Evolutionary conservation across 2,113 vertebrate species (phyloP).

Genomic region (Dendrocopos noguchii): DNA sequence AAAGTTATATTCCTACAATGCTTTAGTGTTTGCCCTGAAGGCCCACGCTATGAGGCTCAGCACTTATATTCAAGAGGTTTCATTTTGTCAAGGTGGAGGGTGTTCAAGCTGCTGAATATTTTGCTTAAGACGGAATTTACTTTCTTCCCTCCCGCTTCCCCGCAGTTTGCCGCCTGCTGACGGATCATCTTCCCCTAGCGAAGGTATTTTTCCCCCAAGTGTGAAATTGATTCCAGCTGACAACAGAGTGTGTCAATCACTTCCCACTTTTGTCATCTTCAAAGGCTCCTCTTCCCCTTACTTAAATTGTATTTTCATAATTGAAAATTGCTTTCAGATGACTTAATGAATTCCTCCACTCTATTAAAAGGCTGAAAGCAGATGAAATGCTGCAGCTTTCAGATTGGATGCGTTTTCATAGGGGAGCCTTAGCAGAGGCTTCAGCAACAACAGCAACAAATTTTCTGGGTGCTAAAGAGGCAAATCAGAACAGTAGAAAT

Average conservation of each 20-base stretch:
- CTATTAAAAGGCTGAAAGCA: constrained; percentile 34
- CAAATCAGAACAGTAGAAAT: constrained; percentile 14
- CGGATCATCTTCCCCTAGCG: constrained; percentile 23
- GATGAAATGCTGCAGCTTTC: constrained; percentile 42
- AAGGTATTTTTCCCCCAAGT: constrained; percentile 58
- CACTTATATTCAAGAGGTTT: not conserved
- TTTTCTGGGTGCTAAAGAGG: constrained; percentile 10
- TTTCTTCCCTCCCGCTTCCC: not conserved
- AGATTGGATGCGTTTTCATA: constrained; percentile 35
- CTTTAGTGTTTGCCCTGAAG: not conserved
- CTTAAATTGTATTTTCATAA: constrained; percentile 71
- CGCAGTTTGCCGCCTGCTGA: constrained; percentile 41
- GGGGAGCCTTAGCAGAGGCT: constrained; percentile 19
- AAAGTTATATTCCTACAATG: not conserved
- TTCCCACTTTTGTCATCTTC: constrained; percentile 59
- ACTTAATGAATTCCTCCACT: constrained; percentile 56
- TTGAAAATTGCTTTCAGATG: constrained; percentile 69
- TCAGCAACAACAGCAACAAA: constrained; percentile 11
- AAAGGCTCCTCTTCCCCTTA: constrained; percentile 53
- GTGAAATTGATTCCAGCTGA: constrained; percentile 69
- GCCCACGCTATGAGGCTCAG: not conserved
- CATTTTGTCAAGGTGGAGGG: constrained; percentile 19
- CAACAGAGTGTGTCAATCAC: constrained; percentile 62
- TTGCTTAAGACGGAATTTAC: constrained; percentile 29
- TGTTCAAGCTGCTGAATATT: constrained; percentile 25